Evolutionary conservation across 2,797 vertebrate species (phyloP).

Genomic region (Chaetodon trifasciatus): DNA sequence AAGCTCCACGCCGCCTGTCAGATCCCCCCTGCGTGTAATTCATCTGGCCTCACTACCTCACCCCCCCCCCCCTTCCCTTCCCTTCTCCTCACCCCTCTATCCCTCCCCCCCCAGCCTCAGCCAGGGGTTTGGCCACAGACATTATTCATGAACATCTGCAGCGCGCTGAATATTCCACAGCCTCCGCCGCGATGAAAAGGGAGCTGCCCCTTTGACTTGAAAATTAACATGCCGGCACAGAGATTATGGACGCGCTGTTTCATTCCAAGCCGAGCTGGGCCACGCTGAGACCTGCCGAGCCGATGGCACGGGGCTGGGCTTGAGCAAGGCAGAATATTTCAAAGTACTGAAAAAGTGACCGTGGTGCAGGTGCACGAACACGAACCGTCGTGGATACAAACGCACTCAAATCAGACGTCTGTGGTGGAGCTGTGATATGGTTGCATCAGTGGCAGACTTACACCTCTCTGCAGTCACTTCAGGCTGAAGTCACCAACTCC

Average conservation of each 20-base stretch:
- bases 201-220: slow-evolving; percentile 91
- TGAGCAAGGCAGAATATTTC: slow-evolving; percentile 52
- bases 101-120: slow-evolving; percentile 69
- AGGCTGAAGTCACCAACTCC: slow-evolving; percentile 20
- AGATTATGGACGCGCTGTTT: slow-evolving; percentile 79
- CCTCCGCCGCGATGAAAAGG: slow-evolving; percentile 88
- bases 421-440: neutral
- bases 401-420: slow-evolving; percentile 16
- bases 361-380: slow-evolving; percentile 39
- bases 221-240: slow-evolving; percentile 92
- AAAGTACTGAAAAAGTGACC: slow-evolving; percentile 46
- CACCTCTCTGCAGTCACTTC: slow-evolving; percentile 16
- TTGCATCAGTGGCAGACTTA: neutral
- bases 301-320: slow-evolving; percentile 48
- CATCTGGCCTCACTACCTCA: slow-evolving; percentile 90
- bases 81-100: slow-evolving; percentile 39
- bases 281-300: slow-evolving; percentile 66
- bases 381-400: slow-evolving; percentile 6
- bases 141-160: slow-evolving; percentile 99
- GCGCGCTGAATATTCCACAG: slow-evolving; percentile 93
- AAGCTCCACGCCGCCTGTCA: slow-evolving; percentile 99
- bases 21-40: slow-evolving; percentile 99
- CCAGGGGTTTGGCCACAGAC: slow-evolving; percentile 94
- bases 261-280: slow-evolving; percentile 74
- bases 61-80: slow-evolving; percentile 19